Evolutionary conservation across 2,888 invertebrate species (phyloP), one percentile per base, ranked within the genome.

Genomic region (Entomobrya proxima): DNA sequence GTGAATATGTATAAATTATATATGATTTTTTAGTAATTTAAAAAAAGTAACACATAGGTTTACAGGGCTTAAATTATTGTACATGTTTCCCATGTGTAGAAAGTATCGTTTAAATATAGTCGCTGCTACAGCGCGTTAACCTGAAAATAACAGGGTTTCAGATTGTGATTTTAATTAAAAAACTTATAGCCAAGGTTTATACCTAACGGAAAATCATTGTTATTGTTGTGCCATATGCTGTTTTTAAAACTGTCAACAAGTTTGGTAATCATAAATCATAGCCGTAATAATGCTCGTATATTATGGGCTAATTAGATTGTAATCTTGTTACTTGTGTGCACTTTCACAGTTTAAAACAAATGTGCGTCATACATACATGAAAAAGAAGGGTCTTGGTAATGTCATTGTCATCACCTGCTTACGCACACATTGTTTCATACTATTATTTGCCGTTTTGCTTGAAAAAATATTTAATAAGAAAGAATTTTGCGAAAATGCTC

Each of bases 111-210:
- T n/a, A n/a, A n/a, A n/a, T n/a, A n/a, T n/a, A n/a, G 24, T 27
- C 11, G 55, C 2, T 21, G 9, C 44, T 15, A 11, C 2, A 55
- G 32, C 2, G 44, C 30, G 61, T 44, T 21, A 64, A 30, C 61
- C 40, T 77, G 32, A 77, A 77, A 61, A 77, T 77, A 61, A 35
- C 24, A 55, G 35, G 30, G 3, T 76, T 76, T 15, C 2, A 75
- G n/a, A 35, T 67, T 61, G 61, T 27, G 5, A 44, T 37, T 61
- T 40, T 44, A 77, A 77, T 77, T 77, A 61, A 77, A 77, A 61
- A 24, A 27, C n/a, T 7, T 21, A 44, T 55, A 55, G 11, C 5
- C n/a, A 44, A 44, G n/a, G n/a, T 13, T 44, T 15, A 5, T n/a
- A 44, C 13, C 24, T 52, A 21, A 52, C 3, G n/a, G 50, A 50